Conservation (phyloP, 2,888 invertebrate species). For the Platypus cylindrus region DNA sequence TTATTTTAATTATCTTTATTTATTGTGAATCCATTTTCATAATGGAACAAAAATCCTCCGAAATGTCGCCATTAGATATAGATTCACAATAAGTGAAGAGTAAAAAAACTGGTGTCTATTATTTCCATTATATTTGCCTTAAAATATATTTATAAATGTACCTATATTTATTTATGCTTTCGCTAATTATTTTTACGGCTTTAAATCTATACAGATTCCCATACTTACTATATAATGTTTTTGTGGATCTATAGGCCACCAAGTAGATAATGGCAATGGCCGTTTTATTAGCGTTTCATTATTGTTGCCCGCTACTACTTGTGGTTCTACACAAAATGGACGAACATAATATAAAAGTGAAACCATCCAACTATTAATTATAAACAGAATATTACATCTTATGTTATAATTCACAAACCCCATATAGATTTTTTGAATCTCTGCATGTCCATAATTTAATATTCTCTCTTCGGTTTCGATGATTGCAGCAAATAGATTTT, state of each 20-base stretch:
- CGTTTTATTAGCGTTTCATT: slow-evolving; percentile 13
- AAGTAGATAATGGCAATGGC: slow-evolving; percentile 14
- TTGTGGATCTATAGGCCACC: slow-evolving; percentile 16
- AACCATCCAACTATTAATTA: slow-evolving; percentile 13
- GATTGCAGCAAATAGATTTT: slow-evolving; percentile 12
- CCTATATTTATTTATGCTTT: too few species aligned
- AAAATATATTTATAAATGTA: too few species aligned
- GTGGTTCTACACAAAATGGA: slow-evolving; percentile 13
- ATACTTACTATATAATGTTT: slow-evolving; percentile 12
- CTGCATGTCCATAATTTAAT: slow-evolving; percentile 8
- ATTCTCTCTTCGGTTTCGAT: slow-evolving; percentile 11
- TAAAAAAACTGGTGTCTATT: too few species aligned
- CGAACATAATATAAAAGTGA: slow-evolving; percentile 15
- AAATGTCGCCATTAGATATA: too few species aligned
- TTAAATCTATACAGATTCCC: too few species aligned
- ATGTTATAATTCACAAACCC: slow-evolving; percentile 7
- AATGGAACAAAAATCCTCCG: too few species aligned
- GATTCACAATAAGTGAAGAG: too few species aligned
- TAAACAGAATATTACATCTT: slow-evolving; percentile 11
- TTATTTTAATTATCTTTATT: too few species aligned
- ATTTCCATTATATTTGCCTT: too few species aligned
- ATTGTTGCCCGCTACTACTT: slow-evolving; percentile 9
- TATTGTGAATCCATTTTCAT: too few species aligned
- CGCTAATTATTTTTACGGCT: too few species aligned
- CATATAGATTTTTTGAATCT: slow-evolving; percentile 11